Percentiles rank a stretch among this genome's conserved stretches.
Evolutionary conservation across 2,797 vertebrate genomes (phyloP).

Genomic region (Galago senegalensis): DNA sequence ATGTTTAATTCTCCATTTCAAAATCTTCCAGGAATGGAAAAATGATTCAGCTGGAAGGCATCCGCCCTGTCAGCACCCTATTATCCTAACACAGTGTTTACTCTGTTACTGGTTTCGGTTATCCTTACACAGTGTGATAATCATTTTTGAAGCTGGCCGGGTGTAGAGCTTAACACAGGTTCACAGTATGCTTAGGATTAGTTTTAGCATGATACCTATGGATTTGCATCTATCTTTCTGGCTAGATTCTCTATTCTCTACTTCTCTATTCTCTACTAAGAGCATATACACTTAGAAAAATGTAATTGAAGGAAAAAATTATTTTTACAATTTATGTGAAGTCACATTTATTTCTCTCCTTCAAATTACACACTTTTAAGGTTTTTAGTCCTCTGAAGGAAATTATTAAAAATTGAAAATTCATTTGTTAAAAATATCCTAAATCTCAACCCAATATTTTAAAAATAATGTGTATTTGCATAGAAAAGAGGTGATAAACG

Average conservation of each 20-base stretch:
- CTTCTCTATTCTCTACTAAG: not conserved
- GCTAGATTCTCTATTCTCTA: not conserved
- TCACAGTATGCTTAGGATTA: slow-evolving; percentile 74
- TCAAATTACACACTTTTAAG: not conserved
- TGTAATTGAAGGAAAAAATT: not conserved
- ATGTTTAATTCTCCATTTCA: slow-evolving; percentile 90
- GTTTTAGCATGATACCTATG: slow-evolving; percentile 68
- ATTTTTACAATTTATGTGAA: not conserved
- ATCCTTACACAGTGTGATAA: slow-evolving; percentile 87
- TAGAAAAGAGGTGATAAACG: not conserved
- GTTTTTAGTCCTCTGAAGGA: not conserved
- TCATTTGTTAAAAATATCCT: not conserved
- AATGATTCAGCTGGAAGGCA: slow-evolving; percentile 89
- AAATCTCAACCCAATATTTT: not conserved
- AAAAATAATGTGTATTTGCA: not conserved
- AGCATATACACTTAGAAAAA: slow-evolving; percentile 56
- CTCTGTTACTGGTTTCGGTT: slow-evolving; percentile 84
- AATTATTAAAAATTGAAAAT: slow-evolving; percentile 55
- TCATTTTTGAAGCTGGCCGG: slow-evolving; percentile 77
- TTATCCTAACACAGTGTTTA: slow-evolving; percentile 89
- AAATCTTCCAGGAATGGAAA: slow-evolving; percentile 87
- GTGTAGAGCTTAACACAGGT: slow-evolving; percentile 65
- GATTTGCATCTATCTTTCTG: slow-evolving; percentile 65
- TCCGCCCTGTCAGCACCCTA: slow-evolving; percentile 86
- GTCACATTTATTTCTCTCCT: not conserved